Evolutionary conservation across 2,113 vertebrate genomes (phyloP).

Genomic region (Myotis lucifugus): DNA sequence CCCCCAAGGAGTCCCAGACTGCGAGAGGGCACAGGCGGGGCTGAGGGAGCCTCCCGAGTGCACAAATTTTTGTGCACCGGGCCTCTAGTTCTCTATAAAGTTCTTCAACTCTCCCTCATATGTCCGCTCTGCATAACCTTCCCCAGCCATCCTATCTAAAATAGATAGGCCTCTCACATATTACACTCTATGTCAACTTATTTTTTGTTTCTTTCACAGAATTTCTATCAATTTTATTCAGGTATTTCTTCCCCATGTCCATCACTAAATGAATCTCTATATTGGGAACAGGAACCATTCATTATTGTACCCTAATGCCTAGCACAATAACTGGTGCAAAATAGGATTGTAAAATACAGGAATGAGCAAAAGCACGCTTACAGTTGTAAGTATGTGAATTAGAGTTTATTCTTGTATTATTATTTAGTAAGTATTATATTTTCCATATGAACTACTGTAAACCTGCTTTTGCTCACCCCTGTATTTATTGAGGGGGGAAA

Average conservation of each 20-base stretch:
- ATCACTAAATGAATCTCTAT: neutral
- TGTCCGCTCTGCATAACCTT: neutral
- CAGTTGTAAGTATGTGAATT: too few relatives aligned
- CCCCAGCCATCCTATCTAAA: neutral
- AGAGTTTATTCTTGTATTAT: too few relatives aligned
- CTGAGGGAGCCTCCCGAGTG: too few relatives aligned
- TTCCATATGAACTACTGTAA: too few relatives aligned
- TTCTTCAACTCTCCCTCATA: neutral
- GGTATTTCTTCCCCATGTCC: neutral
- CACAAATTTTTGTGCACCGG: too few relatives aligned
- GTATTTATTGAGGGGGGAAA: neutral
- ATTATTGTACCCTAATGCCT: neutral
- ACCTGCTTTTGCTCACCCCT: too few relatives aligned
- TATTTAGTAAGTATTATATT: too few relatives aligned
- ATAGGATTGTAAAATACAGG: neutral
- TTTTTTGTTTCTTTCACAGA: neutral
- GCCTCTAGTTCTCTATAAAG: neutral
- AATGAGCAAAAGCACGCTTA: too few relatives aligned
- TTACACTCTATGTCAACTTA: neutral
- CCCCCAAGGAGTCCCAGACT: too few relatives aligned
- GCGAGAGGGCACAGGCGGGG: too few relatives aligned
- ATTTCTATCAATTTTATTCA: neutral
- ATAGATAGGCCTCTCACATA: neutral
- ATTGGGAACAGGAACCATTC: neutral
- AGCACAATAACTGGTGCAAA: neutral